Evolutionary conservation across 1,140 invertebrate species (phyloP).

Genomic region (Bombus breviceps): DNA sequence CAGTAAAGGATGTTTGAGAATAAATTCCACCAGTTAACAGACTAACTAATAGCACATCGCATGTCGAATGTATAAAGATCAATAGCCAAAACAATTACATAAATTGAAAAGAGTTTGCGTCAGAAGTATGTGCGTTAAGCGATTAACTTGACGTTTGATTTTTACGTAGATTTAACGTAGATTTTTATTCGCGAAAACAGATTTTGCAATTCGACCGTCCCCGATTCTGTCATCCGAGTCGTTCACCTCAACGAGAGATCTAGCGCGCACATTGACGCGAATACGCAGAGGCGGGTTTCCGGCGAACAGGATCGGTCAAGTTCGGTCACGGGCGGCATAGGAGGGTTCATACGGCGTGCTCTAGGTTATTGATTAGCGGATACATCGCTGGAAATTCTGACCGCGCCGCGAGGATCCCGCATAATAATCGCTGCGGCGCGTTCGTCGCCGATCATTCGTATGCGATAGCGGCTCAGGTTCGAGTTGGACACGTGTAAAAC

Average conservation of each 20-base stretch:
- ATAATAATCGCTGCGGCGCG: conserved; percentile 17
- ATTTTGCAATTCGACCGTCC: background rate
- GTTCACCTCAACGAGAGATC: background rate
- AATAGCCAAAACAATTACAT: too few relatives aligned
- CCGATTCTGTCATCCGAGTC: background rate
- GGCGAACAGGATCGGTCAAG: conserved; percentile 10
- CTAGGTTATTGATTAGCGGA: conserved; percentile 30
- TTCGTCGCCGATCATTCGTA: background rate
- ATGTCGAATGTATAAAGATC: too few relatives aligned
- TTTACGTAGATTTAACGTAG: too few relatives aligned
- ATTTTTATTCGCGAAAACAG: background rate
- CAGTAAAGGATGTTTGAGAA: too few relatives aligned
- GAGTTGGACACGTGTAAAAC: background rate
- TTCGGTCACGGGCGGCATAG: background rate
- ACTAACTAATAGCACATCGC: too few relatives aligned
- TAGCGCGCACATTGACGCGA: background rate
- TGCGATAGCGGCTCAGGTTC: conserved; percentile 6
- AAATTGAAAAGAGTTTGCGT: too few relatives aligned
- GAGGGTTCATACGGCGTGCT: conserved; percentile 32
- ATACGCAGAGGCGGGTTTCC: conserved; percentile 61
- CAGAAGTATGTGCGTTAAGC: too few relatives aligned
- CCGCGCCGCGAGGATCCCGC: conserved; percentile 4
- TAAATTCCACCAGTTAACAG: too few relatives aligned
- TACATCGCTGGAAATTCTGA: background rate
- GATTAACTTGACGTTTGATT: background rate